Evolutionary conservation across 2,113 vertebrate genomes (phyloP), one percentile per base, ranked within the genome.

Genomic region (Tyto alba): DNA sequence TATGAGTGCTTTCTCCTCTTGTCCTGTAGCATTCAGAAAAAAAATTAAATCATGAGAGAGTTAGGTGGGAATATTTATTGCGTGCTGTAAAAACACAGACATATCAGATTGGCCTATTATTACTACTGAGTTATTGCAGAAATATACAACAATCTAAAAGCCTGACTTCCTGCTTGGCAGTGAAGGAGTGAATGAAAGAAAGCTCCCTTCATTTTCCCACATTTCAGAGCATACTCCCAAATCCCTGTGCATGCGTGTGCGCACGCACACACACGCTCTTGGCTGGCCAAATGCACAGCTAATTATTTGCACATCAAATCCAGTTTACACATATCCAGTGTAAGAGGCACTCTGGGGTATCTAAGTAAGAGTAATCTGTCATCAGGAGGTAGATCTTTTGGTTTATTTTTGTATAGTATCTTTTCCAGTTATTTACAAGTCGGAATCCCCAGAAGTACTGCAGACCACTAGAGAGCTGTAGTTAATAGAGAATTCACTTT

Each of bases 11-110:
- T 95, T 91, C 69, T 91, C 89, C 66, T 95, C 48, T 47, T 50
- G n/a, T 85, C 36, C 66, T 62, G 36, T 19, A 82, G 68, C 57
- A 93, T 90, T 93, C 43, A 81, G 38, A 3, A 36, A 57, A 41
- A 53, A 87, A 63, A 68, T 0, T 8, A 72, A 76, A 76, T 38
- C 1, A 7, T 34, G 56, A 67, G 27, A 93, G 80, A 91, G 55
- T 90, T 94, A 93, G 67, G 81, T 80, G 50, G 77, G 68, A 91
- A 69, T 93, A 96, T 94, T 94, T 95, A 93, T 69, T 79, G 66
- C 19, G 48, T 91, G 62, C 86, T 79, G 32, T 91, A 85, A 92
- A 95, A 75, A 8, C 57, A 71, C 29, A 74, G 80, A 73, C 53
- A 13, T 36, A 93, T 68, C 89, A 87, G 80, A 90, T 48, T 85